Evolutionary conservation across 2,888 invertebrate species (phyloP).

Genomic region (Athrips mouffetella): DNA sequence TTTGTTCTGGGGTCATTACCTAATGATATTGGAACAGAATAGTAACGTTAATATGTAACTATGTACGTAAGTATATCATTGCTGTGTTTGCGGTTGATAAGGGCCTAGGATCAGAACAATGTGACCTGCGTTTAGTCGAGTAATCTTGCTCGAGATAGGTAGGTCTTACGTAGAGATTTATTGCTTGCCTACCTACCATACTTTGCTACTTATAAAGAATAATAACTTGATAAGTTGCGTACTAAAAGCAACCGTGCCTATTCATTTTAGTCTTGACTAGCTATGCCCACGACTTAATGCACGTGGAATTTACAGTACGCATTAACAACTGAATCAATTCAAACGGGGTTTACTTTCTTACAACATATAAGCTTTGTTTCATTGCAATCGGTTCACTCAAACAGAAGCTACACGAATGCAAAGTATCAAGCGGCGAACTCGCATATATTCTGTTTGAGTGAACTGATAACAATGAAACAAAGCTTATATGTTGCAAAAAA

Average conservation of each 20-base stretch:
- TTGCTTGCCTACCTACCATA: conserved; percentile 20
- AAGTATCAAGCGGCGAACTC: no score
- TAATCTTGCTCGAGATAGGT: conserved; percentile 39
- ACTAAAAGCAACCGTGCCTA: not conserved
- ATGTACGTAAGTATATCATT: conserved; percentile 24
- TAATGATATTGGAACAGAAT: not conserved
- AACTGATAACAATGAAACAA: no score
- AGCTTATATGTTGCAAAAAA: no score
- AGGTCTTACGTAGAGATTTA: conserved; percentile 39
- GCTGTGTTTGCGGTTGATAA: conserved; percentile 38
- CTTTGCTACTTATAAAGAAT: not conserved
- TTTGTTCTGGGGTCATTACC: not conserved
- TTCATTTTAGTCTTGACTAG: not conserved
- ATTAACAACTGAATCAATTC: no score
- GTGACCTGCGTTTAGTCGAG: conserved; percentile 45
- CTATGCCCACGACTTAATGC: no score
- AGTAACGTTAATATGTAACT: not conserved
- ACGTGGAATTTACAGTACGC: no score
- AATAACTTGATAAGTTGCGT: not conserved
- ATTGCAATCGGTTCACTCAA: no score
- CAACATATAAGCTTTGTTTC: no score
- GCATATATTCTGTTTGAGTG: no score
- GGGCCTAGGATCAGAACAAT: conserved; percentile 33
- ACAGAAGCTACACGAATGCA: no score
- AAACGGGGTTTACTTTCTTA: no score